Conservation (phyloP, 23 tunicate genomes). For the Styela plicata region DNA sequence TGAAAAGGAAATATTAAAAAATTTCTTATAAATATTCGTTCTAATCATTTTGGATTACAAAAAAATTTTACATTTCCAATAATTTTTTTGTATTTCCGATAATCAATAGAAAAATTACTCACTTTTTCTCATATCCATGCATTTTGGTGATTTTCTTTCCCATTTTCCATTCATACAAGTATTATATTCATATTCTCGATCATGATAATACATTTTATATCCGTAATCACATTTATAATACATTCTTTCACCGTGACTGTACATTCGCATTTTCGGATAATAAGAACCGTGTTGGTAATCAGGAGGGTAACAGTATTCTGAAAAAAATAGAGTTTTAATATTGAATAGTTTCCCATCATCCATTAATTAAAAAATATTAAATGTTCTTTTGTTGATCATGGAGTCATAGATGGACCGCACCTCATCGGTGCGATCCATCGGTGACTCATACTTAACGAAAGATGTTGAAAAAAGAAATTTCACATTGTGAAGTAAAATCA, state of each 20-base stretch:
- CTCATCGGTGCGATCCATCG: too few relatives aligned
- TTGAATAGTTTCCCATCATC: not conserved
- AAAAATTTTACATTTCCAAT: not conserved
- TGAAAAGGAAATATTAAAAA: not conserved
- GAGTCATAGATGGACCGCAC: too few relatives aligned
- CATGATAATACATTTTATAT: slow-evolving; percentile 6
- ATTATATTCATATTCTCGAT: slow-evolving; percentile 24
- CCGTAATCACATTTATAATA: slow-evolving; percentile 16
- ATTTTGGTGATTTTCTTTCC: slow-evolving; percentile 15
- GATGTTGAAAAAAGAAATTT: not conserved
- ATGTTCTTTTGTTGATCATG: not conserved
- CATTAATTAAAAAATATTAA: too few relatives aligned
- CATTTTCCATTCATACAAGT: slow-evolving; percentile 30
- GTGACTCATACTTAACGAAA: not conserved
- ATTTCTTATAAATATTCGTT: not conserved
- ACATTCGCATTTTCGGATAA: slow-evolving; percentile 7
- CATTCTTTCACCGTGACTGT: slow-evolving; percentile 16
- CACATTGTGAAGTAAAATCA: not conserved
- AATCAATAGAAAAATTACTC: not conserved
- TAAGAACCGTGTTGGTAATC: slow-evolving; percentile 23
- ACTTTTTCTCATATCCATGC: slow-evolving; percentile 25
- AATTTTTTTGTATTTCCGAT: not conserved
- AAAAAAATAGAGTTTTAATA: not conserved
- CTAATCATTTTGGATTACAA: not conserved
- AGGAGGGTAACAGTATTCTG: slow-evolving; percentile 28